Percentiles rank a stretch among this genome's conserved stretches.
These are phyloP conservation scores for Pyxicephalus adspersus DNA, from an alignment of 2,113 vertebrate genomes.

Conservation along the genomic window DNA sequence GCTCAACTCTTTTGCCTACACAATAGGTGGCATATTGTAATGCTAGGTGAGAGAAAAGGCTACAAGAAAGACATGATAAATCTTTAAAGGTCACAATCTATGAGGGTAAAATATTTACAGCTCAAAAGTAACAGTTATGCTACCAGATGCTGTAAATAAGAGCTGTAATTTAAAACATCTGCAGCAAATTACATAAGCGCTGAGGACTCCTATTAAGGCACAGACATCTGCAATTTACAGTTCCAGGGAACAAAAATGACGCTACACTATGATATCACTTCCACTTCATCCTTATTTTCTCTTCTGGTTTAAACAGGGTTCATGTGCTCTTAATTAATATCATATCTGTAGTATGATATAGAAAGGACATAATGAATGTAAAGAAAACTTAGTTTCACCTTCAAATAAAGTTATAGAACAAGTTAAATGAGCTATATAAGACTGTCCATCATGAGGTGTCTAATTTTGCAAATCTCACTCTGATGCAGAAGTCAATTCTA, in stretches of 20 bases:
- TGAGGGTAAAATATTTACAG: not conserved
- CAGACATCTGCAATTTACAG: not conserved
- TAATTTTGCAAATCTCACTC: too few relatives aligned
- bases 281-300: not conserved
- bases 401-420: too few relatives aligned
- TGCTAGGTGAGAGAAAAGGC: too few relatives aligned
- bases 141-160: not conserved
- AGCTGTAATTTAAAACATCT: constrained; percentile 16
- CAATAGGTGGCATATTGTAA: too few relatives aligned
- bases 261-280: constrained; percentile 11
- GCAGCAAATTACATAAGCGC: not conserved
- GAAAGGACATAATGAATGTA: not conserved
- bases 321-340: not conserved
- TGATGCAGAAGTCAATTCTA: too few relatives aligned
- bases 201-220: not conserved
- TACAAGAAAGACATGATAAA: too few relatives aligned
- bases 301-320: not conserved
- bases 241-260: constrained; percentile 8
- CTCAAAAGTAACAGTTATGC: not conserved
- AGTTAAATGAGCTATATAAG: too few relatives aligned
- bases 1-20: too few relatives aligned
- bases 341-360: not conserved
- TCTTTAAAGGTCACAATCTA: too few relatives aligned
- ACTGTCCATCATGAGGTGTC: too few relatives aligned
- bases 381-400: too few relatives aligned